phyloP scores from a whole-genome alignment of 2,888 invertebrate species.

The Acanthosepion esculentum region DNA sequence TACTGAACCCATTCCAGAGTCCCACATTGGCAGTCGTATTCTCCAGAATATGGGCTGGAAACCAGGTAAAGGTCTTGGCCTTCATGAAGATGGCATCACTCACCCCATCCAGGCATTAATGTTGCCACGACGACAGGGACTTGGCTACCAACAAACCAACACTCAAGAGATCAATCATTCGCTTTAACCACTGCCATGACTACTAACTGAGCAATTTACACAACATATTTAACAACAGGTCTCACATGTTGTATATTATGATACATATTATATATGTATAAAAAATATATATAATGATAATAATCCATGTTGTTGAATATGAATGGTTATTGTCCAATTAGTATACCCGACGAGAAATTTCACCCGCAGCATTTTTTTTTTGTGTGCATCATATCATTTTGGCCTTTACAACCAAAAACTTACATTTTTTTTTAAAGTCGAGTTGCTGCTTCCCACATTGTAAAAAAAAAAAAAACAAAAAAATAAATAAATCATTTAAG shows the following conservation, averaged over 20 bases:
- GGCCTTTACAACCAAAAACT: background rate
- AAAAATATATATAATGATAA: background rate
- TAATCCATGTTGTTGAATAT: background rate
- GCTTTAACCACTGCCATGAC: background rate
- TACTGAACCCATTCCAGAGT: slow-evolving; percentile 68
- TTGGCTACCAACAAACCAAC: slow-evolving; percentile 57
- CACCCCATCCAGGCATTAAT: slow-evolving; percentile 64
- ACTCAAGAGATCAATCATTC: slow-evolving; percentile 42
- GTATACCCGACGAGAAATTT: background rate
- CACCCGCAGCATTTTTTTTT: background rate
- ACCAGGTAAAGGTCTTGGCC: slow-evolving; percentile 69
- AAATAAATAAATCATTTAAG: no score
- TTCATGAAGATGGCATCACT: slow-evolving; percentile 64
- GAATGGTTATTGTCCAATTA: background rate
- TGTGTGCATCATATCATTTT: background rate
- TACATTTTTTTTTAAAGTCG: background rate
- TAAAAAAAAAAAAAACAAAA: no score
- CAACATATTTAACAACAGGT: background rate
- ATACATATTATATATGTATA: slow-evolving; percentile 20
- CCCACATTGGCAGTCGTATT: slow-evolving; percentile 70
- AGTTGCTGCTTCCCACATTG: background rate
- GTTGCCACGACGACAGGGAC: slow-evolving; percentile 66
- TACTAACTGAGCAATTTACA: no score
- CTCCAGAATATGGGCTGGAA: slow-evolving; percentile 72
- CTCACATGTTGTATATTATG: background rate